These are phyloP conservation scores for Aphelocoma californica DNA, from an alignment of 2,797 vertebrate genomes.

Conservation along the genomic window DNA sequence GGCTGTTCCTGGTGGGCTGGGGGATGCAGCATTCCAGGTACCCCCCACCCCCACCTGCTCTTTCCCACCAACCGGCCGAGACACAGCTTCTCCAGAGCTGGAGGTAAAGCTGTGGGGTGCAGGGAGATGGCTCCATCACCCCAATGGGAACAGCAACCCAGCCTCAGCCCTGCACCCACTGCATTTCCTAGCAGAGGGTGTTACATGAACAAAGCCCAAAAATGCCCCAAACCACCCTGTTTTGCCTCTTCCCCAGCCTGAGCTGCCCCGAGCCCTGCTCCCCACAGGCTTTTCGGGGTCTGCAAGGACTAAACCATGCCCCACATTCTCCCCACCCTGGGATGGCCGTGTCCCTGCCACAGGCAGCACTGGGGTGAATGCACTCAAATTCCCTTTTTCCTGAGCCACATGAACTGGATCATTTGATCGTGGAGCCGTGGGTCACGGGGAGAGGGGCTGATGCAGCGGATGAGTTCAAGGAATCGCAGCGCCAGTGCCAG, in stretches of 20 bases:
- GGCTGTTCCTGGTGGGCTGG: not conserved
- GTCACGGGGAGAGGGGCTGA: not conserved
- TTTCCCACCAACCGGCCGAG: not conserved
- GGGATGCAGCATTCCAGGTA: not conserved
- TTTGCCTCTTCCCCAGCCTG: not conserved
- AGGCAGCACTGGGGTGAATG: not conserved
- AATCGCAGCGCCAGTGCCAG: fast-evolving
- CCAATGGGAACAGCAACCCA: not conserved
- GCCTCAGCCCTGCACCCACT: not conserved
- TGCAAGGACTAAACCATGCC: not conserved
- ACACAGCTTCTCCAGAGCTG: not conserved
- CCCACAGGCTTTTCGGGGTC: not conserved
- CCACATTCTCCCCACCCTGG: not conserved
- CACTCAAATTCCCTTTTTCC: not conserved
- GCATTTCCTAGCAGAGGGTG: fast-evolving
- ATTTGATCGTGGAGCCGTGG: not conserved
- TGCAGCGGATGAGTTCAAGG: not conserved
- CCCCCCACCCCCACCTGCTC: too few relatives aligned
- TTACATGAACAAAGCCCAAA: not conserved
- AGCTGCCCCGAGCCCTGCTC: not conserved
- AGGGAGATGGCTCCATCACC: not conserved
- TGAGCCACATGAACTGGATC: not conserved
- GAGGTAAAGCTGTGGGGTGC: not conserved
- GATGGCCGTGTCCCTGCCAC: not conserved
- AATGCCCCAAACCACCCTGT: fast-evolving